phyloP scores from a whole-genome alignment of 1,140 invertebrate species.

The Pantala flavescens region DNA sequence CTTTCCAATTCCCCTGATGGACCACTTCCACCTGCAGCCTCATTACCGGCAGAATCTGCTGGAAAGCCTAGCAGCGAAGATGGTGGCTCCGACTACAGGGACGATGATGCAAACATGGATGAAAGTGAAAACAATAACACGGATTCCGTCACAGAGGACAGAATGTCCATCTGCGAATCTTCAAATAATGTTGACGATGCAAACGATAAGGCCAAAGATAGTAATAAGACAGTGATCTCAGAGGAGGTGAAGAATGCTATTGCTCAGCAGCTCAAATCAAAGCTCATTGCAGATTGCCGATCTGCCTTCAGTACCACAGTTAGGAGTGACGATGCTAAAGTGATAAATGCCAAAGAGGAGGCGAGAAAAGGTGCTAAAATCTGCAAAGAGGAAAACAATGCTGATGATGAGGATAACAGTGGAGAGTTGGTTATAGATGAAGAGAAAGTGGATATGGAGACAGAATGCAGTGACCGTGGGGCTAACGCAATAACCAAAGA shows the following conservation, averaged over 20 bases:
- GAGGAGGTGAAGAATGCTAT: constrained; percentile 71
- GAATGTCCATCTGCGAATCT: not conserved
- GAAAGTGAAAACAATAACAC: constrained; percentile 18
- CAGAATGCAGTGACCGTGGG: constrained; percentile 26
- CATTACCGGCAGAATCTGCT: constrained; percentile 27
- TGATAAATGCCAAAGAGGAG: constrained; percentile 21
- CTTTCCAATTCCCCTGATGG: constrained; percentile 19
- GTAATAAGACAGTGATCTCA: constrained; percentile 34
- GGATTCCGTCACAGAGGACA: constrained; percentile 17
- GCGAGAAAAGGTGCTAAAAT: not conserved
- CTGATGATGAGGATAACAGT: constrained; percentile 41
- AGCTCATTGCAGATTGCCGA: constrained; percentile 29
- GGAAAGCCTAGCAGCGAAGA: constrained; percentile 23
- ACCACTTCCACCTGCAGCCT: constrained; percentile 14
- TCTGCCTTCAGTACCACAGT: constrained; percentile 19
- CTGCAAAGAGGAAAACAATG: constrained; percentile 21
- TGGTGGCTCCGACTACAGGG: not conserved
- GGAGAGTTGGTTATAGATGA: constrained; percentile 60
- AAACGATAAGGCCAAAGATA: constrained; percentile 9
- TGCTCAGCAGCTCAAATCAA: constrained; percentile 59
- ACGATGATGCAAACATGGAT: not conserved
- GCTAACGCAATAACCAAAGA: constrained; percentile 8
- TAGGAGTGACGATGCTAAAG: constrained; percentile 16
- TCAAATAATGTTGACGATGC: not conserved
- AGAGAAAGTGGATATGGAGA: constrained; percentile 28